Base-by-base conservation (phyloP, 2,797 vertebrate genomes). In the Mico argentatus region DNA sequence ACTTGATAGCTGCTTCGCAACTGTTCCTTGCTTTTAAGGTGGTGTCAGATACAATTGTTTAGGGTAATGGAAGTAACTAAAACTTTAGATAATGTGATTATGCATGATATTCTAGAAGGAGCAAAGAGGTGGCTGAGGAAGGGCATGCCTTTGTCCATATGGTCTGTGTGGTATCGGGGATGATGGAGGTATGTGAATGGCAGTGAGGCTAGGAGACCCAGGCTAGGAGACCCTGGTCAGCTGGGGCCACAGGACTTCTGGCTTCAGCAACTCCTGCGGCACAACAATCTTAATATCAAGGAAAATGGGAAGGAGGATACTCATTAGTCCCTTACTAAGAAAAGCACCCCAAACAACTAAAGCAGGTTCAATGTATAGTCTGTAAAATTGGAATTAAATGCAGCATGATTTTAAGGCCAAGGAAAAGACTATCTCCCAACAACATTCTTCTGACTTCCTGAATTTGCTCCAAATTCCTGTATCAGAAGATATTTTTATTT, bases 101-200 rank as follows among this genome's bases (percentile, higher is more conserved):
- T 94, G 30, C n/a, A 73, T 94, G 89, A 84, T 72, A 88, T 72
- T 95, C 20, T 89, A 90, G 46, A 96, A 92, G 48, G 96, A 90
- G 59, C 10, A 44, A 57, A 90, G 67, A 46, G 2, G 0, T 4
- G 5, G 0, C 15, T 89, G 30, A 19, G 1, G n/a, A 79, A 88
- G 10, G 3, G 8, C 39, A n/a, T 73, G 46, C 4, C 2, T 27
- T 88, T 79, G 27, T 73, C 39, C 6, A 30, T 79, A 7, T 86
- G 19, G 8, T 33, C 64, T 67, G 33, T 19, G 15, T 87, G 15
- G 55, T 80, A 13, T 15, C n/a, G 1, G 44, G 17, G n/a, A 6
- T 44, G 52, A 46, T 36, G 64, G 48, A 73, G n/a, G 19, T 36
- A 5, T 52, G 9, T 73, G n/a, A 72, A 20, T 75, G 48, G 1